Conservation (phyloP, 2,888 invertebrate species). For the Oxycera nigricornis region DNA sequence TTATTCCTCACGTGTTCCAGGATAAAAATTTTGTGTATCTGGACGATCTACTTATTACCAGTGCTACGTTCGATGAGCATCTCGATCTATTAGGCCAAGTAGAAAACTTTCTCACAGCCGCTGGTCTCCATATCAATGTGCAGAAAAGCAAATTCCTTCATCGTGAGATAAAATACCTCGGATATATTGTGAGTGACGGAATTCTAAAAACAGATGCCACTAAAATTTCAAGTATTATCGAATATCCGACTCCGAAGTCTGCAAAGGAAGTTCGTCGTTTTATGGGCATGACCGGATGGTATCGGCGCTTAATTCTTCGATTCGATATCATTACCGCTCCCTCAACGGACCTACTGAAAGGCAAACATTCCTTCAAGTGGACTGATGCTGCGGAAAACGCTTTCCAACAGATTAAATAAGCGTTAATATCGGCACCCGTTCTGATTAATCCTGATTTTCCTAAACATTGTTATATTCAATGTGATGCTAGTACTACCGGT, state of each 20-base stretch:
- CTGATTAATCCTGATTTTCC: slow-evolving; percentile 32
- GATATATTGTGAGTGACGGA: slow-evolving; percentile 15
- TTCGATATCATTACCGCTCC: not conserved
- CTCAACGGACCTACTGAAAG: not conserved
- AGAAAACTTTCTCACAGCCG: not conserved
- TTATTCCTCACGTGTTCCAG: slow-evolving; percentile 4
- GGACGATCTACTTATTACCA: slow-evolving; percentile 25
- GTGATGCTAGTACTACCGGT: slow-evolving; percentile 36
- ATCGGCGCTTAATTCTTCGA: not conserved
- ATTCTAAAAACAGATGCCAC: slow-evolving; percentile 13
- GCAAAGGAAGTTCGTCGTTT: not conserved
- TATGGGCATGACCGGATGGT: slow-evolving; percentile 31
- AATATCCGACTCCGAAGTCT: not conserved
- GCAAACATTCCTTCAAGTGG: slow-evolving; percentile 7
- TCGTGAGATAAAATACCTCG: slow-evolving; percentile 27
- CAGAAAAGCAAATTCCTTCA: slow-evolving; percentile 23
- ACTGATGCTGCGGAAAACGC: slow-evolving; percentile 21
- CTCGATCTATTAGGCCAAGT: not conserved
- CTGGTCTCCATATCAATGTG: slow-evolving; percentile 5
- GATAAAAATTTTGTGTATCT: slow-evolving; percentile 28
- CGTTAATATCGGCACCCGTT: slow-evolving; percentile 14
- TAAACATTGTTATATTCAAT: slow-evolving; percentile 15
- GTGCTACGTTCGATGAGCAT: slow-evolving; percentile 19
- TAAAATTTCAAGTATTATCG: not conserved
- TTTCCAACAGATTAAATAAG: slow-evolving; percentile 27